Conservation (phyloP, 2,888 invertebrate species). For the Drosophila koepferae region DNA sequence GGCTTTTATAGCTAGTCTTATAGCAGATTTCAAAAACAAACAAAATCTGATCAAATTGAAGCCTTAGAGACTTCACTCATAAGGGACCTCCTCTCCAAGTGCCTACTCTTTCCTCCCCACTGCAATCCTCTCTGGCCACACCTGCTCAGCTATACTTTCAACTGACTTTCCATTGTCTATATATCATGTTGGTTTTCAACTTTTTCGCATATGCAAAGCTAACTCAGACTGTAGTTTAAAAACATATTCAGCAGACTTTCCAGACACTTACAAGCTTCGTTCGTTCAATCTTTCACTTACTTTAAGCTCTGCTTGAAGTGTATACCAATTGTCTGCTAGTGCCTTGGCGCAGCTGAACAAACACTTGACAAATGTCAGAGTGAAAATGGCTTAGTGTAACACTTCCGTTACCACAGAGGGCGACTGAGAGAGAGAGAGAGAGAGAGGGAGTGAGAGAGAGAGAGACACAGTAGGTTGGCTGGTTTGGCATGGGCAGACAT, state of each 20-base stretch:
- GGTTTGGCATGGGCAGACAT: slow-evolving; percentile 41
- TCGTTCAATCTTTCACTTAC: not conserved
- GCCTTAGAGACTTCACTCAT: too few species aligned
- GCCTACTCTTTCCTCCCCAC: not conserved
- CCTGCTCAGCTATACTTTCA: not conserved
- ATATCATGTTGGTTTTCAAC: not conserved
- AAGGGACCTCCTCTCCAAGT: too few species aligned
- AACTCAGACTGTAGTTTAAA: not conserved
- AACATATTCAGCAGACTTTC: slow-evolving; percentile 1
- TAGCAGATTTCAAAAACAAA: too few species aligned
- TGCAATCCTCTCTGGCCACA: not conserved
- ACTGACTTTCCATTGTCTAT: not conserved
- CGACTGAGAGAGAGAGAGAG: too few species aligned
- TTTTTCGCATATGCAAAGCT: slow-evolving; percentile 1
- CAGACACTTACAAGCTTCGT: not conserved
- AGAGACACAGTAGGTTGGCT: not conserved
- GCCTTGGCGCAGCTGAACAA: slow-evolving; percentile 33
- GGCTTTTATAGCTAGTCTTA: too few species aligned
- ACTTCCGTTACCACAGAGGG: slow-evolving; percentile 64
- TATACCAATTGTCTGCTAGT: slow-evolving; percentile 31
- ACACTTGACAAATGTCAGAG: slow-evolving; percentile 62
- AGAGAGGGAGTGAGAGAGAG: too few species aligned
- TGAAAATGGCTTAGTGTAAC: slow-evolving; percentile 74
- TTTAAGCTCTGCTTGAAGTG: slow-evolving; percentile 14
- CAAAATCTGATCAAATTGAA: too few species aligned